Evolutionary conservation across 2,113 vertebrate genomes (phyloP), one percentile per base, ranked within the genome.

Genomic region (Lagopus leucura): DNA sequence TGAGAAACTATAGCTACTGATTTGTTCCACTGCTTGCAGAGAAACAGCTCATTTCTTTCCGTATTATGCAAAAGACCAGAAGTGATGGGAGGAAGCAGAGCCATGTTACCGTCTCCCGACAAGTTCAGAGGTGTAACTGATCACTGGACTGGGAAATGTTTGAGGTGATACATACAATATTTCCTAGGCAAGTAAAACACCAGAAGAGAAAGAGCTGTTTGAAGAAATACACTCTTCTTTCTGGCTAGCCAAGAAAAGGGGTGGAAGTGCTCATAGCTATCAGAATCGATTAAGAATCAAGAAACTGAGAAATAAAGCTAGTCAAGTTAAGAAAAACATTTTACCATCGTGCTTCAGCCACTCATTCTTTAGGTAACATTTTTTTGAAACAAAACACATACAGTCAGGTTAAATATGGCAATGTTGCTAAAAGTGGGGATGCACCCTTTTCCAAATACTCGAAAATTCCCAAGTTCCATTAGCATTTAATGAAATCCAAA

Each of bases 1-100:
- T 83, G 79, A 93, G 93, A 86, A 78, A 95, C 87, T 86, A 89
- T 77, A 89, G 92, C 76, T 74, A 84, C 90, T 93, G 89, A 96
- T 95, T 92, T 96, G 91, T 94, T 95, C 89, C 94, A 94, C 69
- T 57, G 82, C 85, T 94, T 61, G 87, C 82, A 86, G 85, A 91
- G 91, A 74, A 96, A 83, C 91, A 92, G 88, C 83, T 97, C 88
- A 92, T 95, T 92, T 96, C 88, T 88, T 78, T 48, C 74, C 67
- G 80, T 54, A 67, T 89, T 93, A 82, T 61, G 82, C 3, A 0
- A 93, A 80, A 72, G 81, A 69, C 50, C 82, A 93, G 79, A 71
- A 94, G 85, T 57, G 89, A 91, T 83, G 76, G 89, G 54, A 93
- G 72, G 72, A 93, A 83, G 93, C 72, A 88, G 79, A 89, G 69